Conservation (phyloP, 2,888 invertebrate species). For the Tinea pellionella region DNA sequence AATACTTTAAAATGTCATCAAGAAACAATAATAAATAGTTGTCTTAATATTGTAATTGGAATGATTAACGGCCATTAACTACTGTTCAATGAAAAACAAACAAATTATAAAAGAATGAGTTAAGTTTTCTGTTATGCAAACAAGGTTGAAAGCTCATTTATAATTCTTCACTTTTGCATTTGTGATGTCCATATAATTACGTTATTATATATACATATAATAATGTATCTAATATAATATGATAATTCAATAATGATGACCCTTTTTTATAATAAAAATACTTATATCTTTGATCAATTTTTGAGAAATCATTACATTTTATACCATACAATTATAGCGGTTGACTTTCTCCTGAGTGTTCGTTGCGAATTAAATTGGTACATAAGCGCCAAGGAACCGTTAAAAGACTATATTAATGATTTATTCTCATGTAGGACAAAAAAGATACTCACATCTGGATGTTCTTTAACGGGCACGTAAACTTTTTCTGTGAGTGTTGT, state of each 20-base stretch:
- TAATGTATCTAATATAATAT: slow-evolving; percentile 19
- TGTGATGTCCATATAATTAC: slow-evolving; percentile 24
- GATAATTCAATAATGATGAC: slow-evolving; percentile 21
- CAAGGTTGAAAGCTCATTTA: slow-evolving; percentile 25
- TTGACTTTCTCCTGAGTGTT: neutral
- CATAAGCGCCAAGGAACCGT: neutral
- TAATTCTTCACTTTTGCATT: slow-evolving; percentile 30
- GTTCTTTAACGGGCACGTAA: slow-evolving; percentile 99
- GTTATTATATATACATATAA: slow-evolving; percentile 17
- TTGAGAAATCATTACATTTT: neutral
- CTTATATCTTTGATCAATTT: neutral
- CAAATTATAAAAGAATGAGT: slow-evolving; percentile 2
- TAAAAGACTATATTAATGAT: neutral
- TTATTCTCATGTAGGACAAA: neutral
- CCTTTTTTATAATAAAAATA: neutral
- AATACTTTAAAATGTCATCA: neutral
- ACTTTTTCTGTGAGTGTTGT: slow-evolving; percentile 98
- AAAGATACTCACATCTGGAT: slow-evolving; percentile 94
- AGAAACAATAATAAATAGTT: neutral
- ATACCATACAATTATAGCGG: neutral
- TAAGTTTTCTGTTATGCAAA: slow-evolving; percentile 18
- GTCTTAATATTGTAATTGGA: neutral
- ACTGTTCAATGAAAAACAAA: slow-evolving; percentile 6
- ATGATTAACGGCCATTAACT: neutral
- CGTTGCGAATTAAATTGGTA: slow-evolving; percentile 17